A percentile compares a stretch with the other conserved stretches of the same genome.
Evolutionary conservation across 2,888 invertebrate genomes (phyloP).

Genomic region (Lagria hirta): DNA sequence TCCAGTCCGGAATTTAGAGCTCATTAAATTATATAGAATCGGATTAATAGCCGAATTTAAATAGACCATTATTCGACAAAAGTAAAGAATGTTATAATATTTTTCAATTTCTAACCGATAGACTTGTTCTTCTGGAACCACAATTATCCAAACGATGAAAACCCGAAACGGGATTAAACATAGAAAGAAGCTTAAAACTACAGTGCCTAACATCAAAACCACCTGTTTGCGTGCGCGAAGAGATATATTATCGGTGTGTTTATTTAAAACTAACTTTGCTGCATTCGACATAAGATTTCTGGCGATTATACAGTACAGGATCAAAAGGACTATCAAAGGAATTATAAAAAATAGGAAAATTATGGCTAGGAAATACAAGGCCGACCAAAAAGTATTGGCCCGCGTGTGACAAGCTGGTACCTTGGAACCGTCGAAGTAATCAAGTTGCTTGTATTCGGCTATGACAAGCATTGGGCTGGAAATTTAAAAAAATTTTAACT

Average conservation of each 20-base stretch:
- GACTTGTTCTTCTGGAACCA: slow-evolving; percentile 70
- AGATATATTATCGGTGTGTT: slow-evolving; percentile 71
- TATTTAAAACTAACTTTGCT: slow-evolving; percentile 68
- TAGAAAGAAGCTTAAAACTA: slow-evolving; percentile 84
- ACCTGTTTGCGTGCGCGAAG: slow-evolving; percentile 77
- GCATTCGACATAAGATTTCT: slow-evolving; percentile 74
- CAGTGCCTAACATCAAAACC: slow-evolving; percentile 83
- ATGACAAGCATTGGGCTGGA: slow-evolving; percentile 78
- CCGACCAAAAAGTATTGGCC: slow-evolving; percentile 74
- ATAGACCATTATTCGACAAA: slow-evolving; percentile 84
- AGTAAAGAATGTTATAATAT: slow-evolving; percentile 81
- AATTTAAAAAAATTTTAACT: slow-evolving; percentile 52
- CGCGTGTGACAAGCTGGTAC: slow-evolving; percentile 78
- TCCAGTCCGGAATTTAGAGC: slow-evolving; percentile 83
- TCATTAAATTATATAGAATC: slow-evolving; percentile 89
- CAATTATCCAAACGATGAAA: slow-evolving; percentile 79
- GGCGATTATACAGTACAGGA: slow-evolving; percentile 82
- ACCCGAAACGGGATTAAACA: slow-evolving; percentile 86
- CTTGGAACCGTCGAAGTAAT: slow-evolving; percentile 69
- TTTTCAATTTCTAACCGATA: slow-evolving; percentile 71
- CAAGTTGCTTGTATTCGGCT: slow-evolving; percentile 69
- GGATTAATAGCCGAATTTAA: slow-evolving; percentile 90
- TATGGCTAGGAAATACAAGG: slow-evolving; percentile 76
- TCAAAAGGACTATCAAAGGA: slow-evolving; percentile 76
- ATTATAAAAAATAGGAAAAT: slow-evolving; percentile 79